Evolutionary conservation across 2,113 vertebrate genomes (phyloP), one percentile per base, ranked within the genome.

Genomic region (Erythrolamprus reginae): DNA sequence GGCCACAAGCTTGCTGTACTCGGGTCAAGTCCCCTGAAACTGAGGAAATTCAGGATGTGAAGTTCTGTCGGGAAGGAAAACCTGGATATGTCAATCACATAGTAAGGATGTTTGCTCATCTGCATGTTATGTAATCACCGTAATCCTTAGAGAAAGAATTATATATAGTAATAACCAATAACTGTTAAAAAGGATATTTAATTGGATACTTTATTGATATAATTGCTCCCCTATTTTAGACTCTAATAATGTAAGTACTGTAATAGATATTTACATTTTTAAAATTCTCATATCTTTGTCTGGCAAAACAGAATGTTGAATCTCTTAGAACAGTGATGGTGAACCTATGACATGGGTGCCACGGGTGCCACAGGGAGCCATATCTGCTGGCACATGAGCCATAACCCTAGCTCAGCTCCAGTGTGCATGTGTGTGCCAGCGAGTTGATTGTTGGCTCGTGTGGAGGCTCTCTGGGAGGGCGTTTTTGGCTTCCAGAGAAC

Each of bases 1-100:
- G 96, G 95, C 96, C 95, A 0, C 92, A 0, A 17, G 95, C 93
- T 0, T 97, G 96, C 90, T 96, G 96, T 1, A 3, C 86, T 51
- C 92, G 95, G 70, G 77, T 48, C 0, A 93, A 92, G 82, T 47
- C 89, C 10, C 88, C 94, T 48, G 92, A 92, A 88, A 90, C 0
- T 0, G 94, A 92, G 0, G 7, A 92, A 21, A 88, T 96, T 87
- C 91, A 90, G 86, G 91, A 95, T 85, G 95, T 94, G 94, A 86
- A 92, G 88, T 90, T 91, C 13, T 88, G 84, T 24, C 70, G 42
- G 28, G 0, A 82, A n/a, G 26, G 33, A 87, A 42, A 24, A 5
- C 1, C 3, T 2, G 48, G 52, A 42, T 90, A 26, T 87, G 1
- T 90, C 24, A 90, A 90, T 87, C n/a, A 24, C 0, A 3, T 82